Evolutionary conservation across 1,140 invertebrate genomes (phyloP).

Genomic region (Gonatopus flavifemur): DNA sequence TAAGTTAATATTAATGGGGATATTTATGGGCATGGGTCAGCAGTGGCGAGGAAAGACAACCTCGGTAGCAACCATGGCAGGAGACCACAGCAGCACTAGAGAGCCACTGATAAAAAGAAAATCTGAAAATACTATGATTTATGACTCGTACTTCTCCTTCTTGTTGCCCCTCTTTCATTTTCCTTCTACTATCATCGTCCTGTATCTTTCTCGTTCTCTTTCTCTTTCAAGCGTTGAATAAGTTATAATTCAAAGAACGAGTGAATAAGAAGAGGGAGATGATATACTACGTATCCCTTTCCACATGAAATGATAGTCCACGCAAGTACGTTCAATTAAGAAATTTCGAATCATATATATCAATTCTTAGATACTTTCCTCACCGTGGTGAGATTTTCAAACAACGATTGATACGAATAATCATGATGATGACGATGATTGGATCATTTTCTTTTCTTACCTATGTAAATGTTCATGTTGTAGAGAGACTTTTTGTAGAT

Average conservation of each 20-base stretch:
- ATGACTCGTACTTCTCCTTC: conserved; percentile 29
- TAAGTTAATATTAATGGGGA: conserved; percentile 60
- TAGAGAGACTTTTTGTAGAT: too few relatives aligned
- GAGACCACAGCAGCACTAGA: conserved; percentile 30
- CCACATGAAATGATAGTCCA: too few relatives aligned
- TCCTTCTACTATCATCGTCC: not conserved
- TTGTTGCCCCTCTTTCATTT: conserved; percentile 8
- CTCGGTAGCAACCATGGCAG: conserved; percentile 27
- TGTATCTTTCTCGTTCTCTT: too few relatives aligned
- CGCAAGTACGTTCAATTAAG: too few relatives aligned
- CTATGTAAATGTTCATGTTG: too few relatives aligned
- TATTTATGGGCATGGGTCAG: conserved; percentile 56
- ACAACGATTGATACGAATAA: not conserved
- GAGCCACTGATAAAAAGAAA: conserved; percentile 52
- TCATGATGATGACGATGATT: too few relatives aligned
- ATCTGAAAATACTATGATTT: conserved; percentile 57
- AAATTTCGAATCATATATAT: not conserved
- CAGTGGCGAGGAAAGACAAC: conserved; percentile 13
- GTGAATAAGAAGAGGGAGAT: too few relatives aligned
- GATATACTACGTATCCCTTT: too few relatives aligned
- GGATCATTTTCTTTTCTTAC: too few relatives aligned
- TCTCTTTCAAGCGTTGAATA: conserved; percentile 46
- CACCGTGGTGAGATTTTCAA: not conserved
- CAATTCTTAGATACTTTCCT: too few relatives aligned
- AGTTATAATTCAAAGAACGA: too few relatives aligned